Base-by-base conservation (phyloP, 1,140 invertebrate genomes). In the Pseudachorutes palmiensis region DNA sequence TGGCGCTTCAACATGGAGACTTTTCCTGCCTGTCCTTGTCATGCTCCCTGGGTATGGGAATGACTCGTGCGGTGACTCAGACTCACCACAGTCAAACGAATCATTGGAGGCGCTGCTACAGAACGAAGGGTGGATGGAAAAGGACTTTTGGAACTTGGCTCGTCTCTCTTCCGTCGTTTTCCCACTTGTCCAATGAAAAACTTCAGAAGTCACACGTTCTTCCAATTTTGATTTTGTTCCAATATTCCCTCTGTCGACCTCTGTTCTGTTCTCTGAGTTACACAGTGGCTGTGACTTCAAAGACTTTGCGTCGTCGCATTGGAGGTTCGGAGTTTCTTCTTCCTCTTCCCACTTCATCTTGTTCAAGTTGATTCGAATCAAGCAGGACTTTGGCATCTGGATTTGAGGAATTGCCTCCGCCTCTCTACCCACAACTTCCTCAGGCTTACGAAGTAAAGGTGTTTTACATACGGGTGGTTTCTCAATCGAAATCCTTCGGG, bases 121-220 rank as follows among this genome's bases (percentile, higher is more conserved):
- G 24, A 55, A 55, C 57, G 67, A 64, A 1, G 67, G 60, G 64
- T 70, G 65, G 55, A 70, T 66, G 0, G 71, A 72, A 31, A 67
- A 61, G 2, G 66, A 67, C 26, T 65, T 62, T 63, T 70, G 66
- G 29, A 72, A 66, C 60, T 72, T 72, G 26, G 68, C 62, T 49
- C 71, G 19, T 9, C 71, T 58, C 1, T 72, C 68, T 32, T 57
- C 41, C n/a, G 66, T 58, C 5, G 65, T 67, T 61, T 69, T 66
- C 22, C 68, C 68, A 24, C 33, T 1, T 32, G 68, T 61, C 55
- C 58, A 36, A 60, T n/a, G 64, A 32, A 24, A 48, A 62, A 62
- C 22, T 57, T 67, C 64, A 67, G 65, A 29, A 62, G 48, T 22
- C 66, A 41, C 32, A 28, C 33, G n/a, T 58, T 30, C 22, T 51